phyloP scores from a whole-genome alignment of 1,140 invertebrate genomes.

The Antheraea mylitta region DNA sequence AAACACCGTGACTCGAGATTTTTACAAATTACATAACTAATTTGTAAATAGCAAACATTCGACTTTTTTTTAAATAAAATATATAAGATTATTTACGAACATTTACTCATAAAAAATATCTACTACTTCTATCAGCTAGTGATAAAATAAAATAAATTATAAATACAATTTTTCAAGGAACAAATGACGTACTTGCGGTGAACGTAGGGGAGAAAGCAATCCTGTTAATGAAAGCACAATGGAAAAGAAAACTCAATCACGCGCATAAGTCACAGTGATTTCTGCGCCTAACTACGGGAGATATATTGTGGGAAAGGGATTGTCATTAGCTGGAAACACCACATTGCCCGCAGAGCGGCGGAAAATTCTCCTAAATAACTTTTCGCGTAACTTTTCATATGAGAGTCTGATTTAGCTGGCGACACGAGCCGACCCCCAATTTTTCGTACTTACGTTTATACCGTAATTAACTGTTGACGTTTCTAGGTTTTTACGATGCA shows the following conservation, averaged over 20 bases:
- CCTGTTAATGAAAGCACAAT: conserved; percentile 72
- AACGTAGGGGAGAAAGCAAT: conserved; percentile 62
- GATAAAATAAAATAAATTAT: conserved; percentile 44
- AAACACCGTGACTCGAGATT: too few species aligned
- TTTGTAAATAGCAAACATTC: too few species aligned
- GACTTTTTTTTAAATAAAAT: too few species aligned
- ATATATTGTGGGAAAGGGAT: conserved; percentile 60
- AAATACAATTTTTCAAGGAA: conserved; percentile 64
- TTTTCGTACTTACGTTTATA: conserved; percentile 22
- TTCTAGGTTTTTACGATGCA: neutral
- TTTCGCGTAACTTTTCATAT: conserved; percentile 59
- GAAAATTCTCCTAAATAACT: conserved; percentile 56
- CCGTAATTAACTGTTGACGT: conserved; percentile 12
- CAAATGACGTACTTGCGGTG: conserved; percentile 51
- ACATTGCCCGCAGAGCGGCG: conserved; percentile 37
- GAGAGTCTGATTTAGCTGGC: conserved; percentile 47
- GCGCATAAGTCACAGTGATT: conserved; percentile 67
- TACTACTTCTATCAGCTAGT: neutral
- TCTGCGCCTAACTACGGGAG: conserved; percentile 68
- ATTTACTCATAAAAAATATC: neutral
- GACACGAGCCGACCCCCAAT: conserved; percentile 25
- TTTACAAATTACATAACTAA: too few species aligned
- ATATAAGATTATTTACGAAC: too few species aligned
- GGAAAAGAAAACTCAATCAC: conserved; percentile 75
- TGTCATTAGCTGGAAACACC: conserved; percentile 61